These are phyloP conservation scores for Elephas maximus DNA, from an alignment of 2,113 vertebrate genomes.

Conservation along the genomic window DNA sequence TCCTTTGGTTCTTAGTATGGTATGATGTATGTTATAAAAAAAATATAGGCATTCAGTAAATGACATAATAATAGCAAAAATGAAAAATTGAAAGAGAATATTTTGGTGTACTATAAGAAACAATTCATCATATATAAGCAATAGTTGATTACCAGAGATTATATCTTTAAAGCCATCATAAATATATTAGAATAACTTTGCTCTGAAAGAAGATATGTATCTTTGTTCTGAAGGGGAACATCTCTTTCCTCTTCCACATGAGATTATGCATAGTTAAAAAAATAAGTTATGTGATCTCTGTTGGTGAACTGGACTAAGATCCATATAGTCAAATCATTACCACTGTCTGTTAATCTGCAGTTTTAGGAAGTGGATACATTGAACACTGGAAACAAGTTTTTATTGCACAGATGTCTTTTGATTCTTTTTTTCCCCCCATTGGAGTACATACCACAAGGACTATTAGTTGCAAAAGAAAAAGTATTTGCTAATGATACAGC, in stretches of 20 bases:
- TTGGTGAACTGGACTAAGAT: conserved; percentile 60
- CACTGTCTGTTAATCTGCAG: neutral
- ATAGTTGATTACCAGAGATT: neutral
- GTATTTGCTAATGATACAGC: conserved; percentile 77
- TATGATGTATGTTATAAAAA: neutral
- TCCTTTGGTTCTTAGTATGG: neutral
- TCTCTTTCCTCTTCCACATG: conserved; percentile 31
- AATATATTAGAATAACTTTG: conserved; percentile 36
- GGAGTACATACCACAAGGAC: conserved; percentile 43
- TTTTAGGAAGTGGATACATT: conserved; percentile 44
- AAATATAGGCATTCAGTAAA: neutral
- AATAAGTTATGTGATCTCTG: conserved; percentile 14
- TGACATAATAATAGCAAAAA: neutral
- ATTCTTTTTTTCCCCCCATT: neutral
- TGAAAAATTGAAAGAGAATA: neutral
- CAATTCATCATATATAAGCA: neutral
- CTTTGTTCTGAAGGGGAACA: neutral
- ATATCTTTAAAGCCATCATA: neutral
- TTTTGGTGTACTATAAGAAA: neutral
- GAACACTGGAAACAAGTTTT: conserved; percentile 49
- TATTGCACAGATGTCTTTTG: conserved; percentile 22
- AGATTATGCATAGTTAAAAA: conserved; percentile 54
- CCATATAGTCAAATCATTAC: neutral
- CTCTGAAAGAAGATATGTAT: neutral
- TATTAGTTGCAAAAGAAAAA: conserved; percentile 79